Base-by-base conservation (phyloP, 2,797 vertebrate species). In the Xiphophorus birchmanni region DNA sequence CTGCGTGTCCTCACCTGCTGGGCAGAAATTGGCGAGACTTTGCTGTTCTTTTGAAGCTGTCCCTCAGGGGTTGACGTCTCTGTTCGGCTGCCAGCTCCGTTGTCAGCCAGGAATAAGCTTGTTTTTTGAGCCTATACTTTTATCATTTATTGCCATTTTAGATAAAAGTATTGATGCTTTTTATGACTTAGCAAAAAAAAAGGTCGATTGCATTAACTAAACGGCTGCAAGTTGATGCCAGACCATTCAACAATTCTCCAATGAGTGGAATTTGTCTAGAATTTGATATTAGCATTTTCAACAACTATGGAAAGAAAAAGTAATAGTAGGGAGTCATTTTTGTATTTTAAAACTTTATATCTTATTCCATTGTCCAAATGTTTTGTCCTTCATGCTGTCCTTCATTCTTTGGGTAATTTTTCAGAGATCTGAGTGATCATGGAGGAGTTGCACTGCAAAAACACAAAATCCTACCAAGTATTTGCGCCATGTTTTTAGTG, bases 1-100 rank as follows among this genome's bases (percentile, higher is more conserved):
- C 87, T 50, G 73, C 81, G 84, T 74, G 90, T 89, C 85, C 78
- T 72, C 82, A 84, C 83, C 84, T 48, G 83, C 86, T 73, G 75
- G 81, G 81, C 9, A 5, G 80, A 79, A 86, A 90, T 67, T 52
- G 75, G 58, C 78, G 75, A 81, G 77, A 82, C 87, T 90, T 87
- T 77, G 18, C 18, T 23, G 80, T 82, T 88, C 82, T 88, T 88
- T 81, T 69, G 44, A 89, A 69, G 56, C 9, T n/a, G 29, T 80
- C 88, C 63, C 82, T 74, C 18, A 56, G 75, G 75, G 74, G 78
- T 81, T 81, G 58, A 54, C 75, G 50, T 83, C 80, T 78, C 63
- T 73, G 45, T 84, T 65, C 17, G 18, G 58, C 69, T 81, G 78
- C 74, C n/a, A 77, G 35, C 17, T 63, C 60, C 29, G 15, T 11